Evolutionary conservation across 2,797 vertebrate species (phyloP), one percentile per base, ranked within the genome.

Genomic region (Darevskia mixta): DNA sequence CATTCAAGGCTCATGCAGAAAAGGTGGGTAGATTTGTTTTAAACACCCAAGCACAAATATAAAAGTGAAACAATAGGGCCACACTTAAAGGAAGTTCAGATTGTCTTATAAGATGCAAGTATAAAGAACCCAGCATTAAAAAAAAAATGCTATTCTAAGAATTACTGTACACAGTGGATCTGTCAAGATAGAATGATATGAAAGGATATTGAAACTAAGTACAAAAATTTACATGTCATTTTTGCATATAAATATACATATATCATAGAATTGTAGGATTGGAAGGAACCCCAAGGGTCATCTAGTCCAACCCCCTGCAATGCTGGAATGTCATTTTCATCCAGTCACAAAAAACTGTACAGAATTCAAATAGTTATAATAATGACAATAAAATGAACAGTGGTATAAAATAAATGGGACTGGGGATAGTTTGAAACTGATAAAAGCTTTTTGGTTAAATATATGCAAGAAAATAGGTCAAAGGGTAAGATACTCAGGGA

Each of bases 61-160:
- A 27, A 76, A 9, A 29, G 83, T 64, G 58, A 88, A 94, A 38
- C n/a, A 80, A 85, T 81, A 89, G 58, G 79, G 81, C 45, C 66
- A 91, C 79, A 41, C 8, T 13, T 55, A 43, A 20, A 29, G 6
- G 82, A 45, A 1, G 86, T 3, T 83, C 27, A 81, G 77, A 1
- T 0, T 4, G 32, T 2, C 58, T 43, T 82, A 18, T 0, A 69
- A 4, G n/a, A 38, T 38, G 83, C 25, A 10, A 55, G 79, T 15
- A 9, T 61, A 25, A 91, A 86, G 29, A 82, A 91, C 55, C 20
- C 71, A 29, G n/a, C 73, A 41, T 64, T 64, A 23, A 64, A 64
- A 73, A 38, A 17, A 71, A 91, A 85, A 35, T 55, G 35, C 1
- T 83, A 8, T 58, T 75, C 67, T 85, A 89, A 75, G 23, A 89